Evolutionary conservation across 2,888 invertebrate species (phyloP).

Genomic region (Alloplasta piceator): DNA sequence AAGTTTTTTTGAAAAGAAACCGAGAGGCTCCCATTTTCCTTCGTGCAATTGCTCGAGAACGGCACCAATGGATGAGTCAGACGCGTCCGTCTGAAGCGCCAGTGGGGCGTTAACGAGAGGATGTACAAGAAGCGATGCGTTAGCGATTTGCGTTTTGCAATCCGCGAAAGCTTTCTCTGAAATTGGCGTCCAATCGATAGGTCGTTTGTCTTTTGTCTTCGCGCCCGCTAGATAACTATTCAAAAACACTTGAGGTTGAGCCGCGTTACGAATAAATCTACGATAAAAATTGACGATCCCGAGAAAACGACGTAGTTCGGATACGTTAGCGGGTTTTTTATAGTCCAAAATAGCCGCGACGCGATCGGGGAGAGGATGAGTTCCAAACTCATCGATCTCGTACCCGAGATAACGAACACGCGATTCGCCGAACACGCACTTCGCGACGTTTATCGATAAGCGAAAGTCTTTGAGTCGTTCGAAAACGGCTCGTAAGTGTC

Average conservation of each 20-base stretch:
- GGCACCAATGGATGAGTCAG: conserved; percentile 33
- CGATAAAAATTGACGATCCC: background rate
- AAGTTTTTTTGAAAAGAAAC: conserved; percentile 38
- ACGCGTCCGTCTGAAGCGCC: conserved; percentile 37
- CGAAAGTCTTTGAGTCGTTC: conserved; percentile 4
- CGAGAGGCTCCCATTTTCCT: conserved; percentile 1
- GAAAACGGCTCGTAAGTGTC: conserved; percentile 18
- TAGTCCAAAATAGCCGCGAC: background rate
- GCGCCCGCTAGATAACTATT: background rate
- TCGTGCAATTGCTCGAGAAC: conserved; percentile 13
- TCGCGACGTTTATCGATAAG: conserved; percentile 1
- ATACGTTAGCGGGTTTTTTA: conserved; percentile 3
- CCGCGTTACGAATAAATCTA: background rate
- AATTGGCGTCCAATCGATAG: background rate
- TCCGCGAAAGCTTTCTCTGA: conserved; percentile 8
- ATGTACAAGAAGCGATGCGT: conserved; percentile 3
- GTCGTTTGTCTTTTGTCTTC: conserved; percentile 11
- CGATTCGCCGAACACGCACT: conserved; percentile 1
- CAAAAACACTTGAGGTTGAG: background rate
- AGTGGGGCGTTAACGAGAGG: conserved; percentile 26
- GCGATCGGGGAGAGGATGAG: background rate
- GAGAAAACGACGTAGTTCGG: conserved; percentile 12
- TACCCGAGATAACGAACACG: background rate
- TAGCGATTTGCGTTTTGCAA: conserved; percentile 4
- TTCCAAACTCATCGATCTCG: background rate